These are phyloP conservation scores for Andrena bicolor DNA, from an alignment of 2,888 invertebrate species.

Conservation along the genomic window DNA sequence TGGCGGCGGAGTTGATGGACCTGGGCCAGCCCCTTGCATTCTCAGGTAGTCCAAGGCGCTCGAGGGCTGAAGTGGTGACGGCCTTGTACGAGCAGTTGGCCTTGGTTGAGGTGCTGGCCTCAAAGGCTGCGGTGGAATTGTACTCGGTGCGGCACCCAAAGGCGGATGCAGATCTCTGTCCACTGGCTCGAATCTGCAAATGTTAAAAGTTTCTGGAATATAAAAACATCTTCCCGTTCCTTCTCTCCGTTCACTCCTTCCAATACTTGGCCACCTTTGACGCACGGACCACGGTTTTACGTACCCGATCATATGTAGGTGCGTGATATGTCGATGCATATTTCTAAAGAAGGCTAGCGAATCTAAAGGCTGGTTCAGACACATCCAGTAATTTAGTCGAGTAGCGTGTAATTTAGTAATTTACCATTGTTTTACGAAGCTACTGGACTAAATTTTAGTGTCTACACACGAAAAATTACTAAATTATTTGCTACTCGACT, in stretches of 20 bases:
- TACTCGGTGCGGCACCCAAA: slow-evolving; percentile 63
- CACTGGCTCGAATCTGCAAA: slow-evolving; percentile 81
- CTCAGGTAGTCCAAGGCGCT: slow-evolving; percentile 78
- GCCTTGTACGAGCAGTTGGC: slow-evolving; percentile 79
- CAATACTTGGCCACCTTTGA: neutral
- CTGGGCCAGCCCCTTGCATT: slow-evolving; percentile 78
- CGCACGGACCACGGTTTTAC: no score
- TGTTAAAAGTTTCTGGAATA: neutral
- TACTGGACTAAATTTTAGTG: no score
- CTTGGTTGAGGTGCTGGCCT: slow-evolving; percentile 87
- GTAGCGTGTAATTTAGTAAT: no score
- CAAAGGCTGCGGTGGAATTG: slow-evolving; percentile 89
- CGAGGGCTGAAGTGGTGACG: slow-evolving; percentile 80
- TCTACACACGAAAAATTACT: no score
- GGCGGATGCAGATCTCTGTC: slow-evolving; percentile 83
- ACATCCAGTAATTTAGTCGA: no score
- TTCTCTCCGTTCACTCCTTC: neutral
- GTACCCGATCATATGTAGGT: no score
- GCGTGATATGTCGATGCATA: no score
- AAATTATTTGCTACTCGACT: no score
- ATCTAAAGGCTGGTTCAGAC: no score
- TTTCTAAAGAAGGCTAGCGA: no score
- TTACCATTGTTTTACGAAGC: no score
- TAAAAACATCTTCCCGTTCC: neutral
- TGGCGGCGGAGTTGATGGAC: slow-evolving; percentile 82